Percentiles rank a stretch among this genome's conserved stretches.
These are phyloP conservation scores for Spodoptera littoralis DNA, from an alignment of 2,888 invertebrate genomes.

Conservation along the genomic window DNA sequence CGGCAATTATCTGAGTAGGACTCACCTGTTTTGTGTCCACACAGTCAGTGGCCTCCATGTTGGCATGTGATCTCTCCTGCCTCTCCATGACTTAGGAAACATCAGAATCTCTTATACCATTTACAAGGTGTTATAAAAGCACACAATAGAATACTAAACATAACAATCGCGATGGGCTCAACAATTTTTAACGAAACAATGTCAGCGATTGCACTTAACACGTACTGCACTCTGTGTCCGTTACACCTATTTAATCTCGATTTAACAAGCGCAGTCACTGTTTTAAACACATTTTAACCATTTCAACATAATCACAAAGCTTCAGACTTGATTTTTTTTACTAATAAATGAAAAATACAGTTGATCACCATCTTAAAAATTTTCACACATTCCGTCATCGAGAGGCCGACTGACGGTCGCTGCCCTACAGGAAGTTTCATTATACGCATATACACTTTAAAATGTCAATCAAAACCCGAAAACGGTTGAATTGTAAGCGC, in stretches of 20 bases:
- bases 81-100: slow-evolving; percentile 85
- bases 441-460: slow-evolving; percentile 59
- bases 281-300: slow-evolving; percentile 66
- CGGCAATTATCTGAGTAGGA: slow-evolving; percentile 77
- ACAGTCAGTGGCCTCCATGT: slow-evolving; percentile 90
- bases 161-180: slow-evolving; percentile 84
- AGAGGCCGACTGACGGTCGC: slow-evolving; percentile 86
- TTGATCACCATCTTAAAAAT: slow-evolving; percentile 86
- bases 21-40: slow-evolving; percentile 91
- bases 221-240: slow-evolving; percentile 75
- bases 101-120: slow-evolving; percentile 86
- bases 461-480: slow-evolving; percentile 15
- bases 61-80: slow-evolving; percentile 87
- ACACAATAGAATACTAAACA: slow-evolving; percentile 81
- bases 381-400: slow-evolving; percentile 88
- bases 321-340: slow-evolving; percentile 68
- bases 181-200: slow-evolving; percentile 85
- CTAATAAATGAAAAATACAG: slow-evolving; percentile 78
- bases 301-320: slow-evolving; percentile 65
- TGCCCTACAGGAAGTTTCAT: slow-evolving; percentile 76
- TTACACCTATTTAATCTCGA: slow-evolving; percentile 58
- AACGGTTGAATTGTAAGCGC: background rate
- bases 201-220: slow-evolving; percentile 84
- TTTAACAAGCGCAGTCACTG: slow-evolving; percentile 58
- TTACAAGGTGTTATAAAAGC: slow-evolving; percentile 75